Evolutionary conservation across 2,888 invertebrate species (phyloP).

Genomic region (Epirrhoe tristata): DNA sequence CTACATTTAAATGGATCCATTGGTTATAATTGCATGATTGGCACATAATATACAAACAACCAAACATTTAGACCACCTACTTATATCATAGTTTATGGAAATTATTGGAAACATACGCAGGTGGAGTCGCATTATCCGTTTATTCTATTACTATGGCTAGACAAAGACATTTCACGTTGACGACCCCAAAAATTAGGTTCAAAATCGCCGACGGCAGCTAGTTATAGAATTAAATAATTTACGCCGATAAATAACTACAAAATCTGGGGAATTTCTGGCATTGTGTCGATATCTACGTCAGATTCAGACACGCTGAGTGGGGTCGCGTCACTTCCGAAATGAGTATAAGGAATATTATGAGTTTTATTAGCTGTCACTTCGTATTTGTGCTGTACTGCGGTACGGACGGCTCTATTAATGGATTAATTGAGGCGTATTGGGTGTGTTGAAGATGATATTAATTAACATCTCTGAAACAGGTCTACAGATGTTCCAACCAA

Average conservation of each 20-base stretch:
- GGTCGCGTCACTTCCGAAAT: slow-evolving; percentile 61
- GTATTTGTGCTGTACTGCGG: slow-evolving; percentile 48
- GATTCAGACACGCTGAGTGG: slow-evolving; percentile 63
- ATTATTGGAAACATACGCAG: no score
- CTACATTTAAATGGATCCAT: no score
- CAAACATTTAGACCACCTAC: no score
- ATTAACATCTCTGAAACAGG: background rate
- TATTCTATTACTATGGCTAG: no score
- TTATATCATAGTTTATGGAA: no score
- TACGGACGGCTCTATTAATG: slow-evolving; percentile 31
- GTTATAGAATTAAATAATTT: background rate
- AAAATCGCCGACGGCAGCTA: background rate
- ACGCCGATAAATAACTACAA: slow-evolving; percentile 11
- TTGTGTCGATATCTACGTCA: slow-evolving; percentile 54
- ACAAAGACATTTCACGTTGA: no score
- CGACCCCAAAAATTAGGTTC: background rate
- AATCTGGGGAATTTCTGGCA: slow-evolving; percentile 52
- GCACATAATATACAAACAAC: no score
- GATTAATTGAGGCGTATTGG: slow-evolving; percentile 33
- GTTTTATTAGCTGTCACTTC: slow-evolving; percentile 70
- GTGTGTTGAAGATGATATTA: slow-evolving; percentile 5
- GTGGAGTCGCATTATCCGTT: no score
- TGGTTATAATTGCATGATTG: no score
- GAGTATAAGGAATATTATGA: slow-evolving; percentile 59
- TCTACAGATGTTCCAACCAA: background rate